Base-by-base conservation (phyloP, 2,888 invertebrate genomes). In the Ashinkailepas kermadecensis region DNA sequence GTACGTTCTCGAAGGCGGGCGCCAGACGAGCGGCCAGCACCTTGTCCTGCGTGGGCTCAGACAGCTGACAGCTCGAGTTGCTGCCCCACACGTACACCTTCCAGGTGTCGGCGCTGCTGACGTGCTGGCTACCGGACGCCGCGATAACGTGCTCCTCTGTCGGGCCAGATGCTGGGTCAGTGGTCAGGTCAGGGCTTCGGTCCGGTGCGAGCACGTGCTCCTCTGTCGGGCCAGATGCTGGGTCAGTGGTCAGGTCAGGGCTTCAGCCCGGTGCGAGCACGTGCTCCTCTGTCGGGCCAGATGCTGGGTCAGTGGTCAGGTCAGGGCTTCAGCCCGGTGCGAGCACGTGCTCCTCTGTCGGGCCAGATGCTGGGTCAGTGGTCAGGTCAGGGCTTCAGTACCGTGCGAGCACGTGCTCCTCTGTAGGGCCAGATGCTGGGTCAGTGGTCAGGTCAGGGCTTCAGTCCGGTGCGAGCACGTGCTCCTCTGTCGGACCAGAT, bases 11-110 rank as follows among this genome's bases (percentile, higher is more conserved):
- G 86, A 91, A 91, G n/a, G 89, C 88, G 81, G 89, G 88, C 0
- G 91, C 90, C 79, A 89, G 87, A 83, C 90, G 88, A 1, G 91
- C 91, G 65, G 89, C 86, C 56, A 90, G 87, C 64, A 91, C 89
- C 86, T 91, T 91, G 85, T 91, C 92, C 84, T 89, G 89, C 78
- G 87, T 89, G 13, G 90, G 91, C 85, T 91, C 91, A 12, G 91
- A 91, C 67, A 91, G 86, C 85, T 91, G 92, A 86, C 90, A 90
- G 11, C 91, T 91, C 10, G 91, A 91, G 87, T 92, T 91, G 85
- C 91, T 91, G 6, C 91, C 92, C 91, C 91, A 92, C 39, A 91
- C 90, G 86, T 89, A 91, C 21, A 91, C 90, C 85, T 90, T 90
- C 84, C 88, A 88, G 83, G 87, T 88, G 85, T 89, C n/a, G 70